phyloP scores from a whole-genome alignment of 1,140 invertebrate species.

The Drosophila teissieri region DNA sequence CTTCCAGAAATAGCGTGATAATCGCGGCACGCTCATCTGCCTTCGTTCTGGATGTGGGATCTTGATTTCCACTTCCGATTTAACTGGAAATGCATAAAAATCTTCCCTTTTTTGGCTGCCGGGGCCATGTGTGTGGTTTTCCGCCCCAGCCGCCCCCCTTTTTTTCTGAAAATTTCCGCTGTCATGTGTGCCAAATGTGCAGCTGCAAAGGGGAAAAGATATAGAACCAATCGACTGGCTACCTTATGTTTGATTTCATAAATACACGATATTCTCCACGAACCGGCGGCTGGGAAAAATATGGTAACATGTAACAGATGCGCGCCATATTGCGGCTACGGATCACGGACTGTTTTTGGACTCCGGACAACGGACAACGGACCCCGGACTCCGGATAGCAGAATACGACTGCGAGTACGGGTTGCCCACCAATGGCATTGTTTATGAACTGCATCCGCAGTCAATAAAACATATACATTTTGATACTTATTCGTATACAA shows the following conservation, averaged over 20 bases:
- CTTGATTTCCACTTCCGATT: slow-evolving; percentile 80
- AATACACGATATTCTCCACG: slow-evolving; percentile 55
- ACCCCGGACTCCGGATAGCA: slow-evolving; percentile 18
- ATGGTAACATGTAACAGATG: slow-evolving; percentile 80
- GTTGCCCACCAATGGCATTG: slow-evolving; percentile 54
- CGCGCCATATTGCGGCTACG: slow-evolving; percentile 72
- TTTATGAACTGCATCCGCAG: slow-evolving; percentile 82
- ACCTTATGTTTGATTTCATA: slow-evolving; percentile 83
- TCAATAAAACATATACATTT: slow-evolving; percentile 82
- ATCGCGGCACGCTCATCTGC: slow-evolving; percentile 70
- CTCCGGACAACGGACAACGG: slow-evolving; percentile 15
- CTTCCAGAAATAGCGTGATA: slow-evolving; percentile 80
- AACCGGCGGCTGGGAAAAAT: slow-evolving; percentile 49
- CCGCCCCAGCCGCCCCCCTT: slow-evolving; percentile 5
- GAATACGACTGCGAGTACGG: slow-evolving; percentile 25
- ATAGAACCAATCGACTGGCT: slow-evolving; percentile 54
- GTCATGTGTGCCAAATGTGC: slow-evolving; percentile 82
- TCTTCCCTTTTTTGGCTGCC: slow-evolving; percentile 53
- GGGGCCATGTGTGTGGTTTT: slow-evolving; percentile 48
- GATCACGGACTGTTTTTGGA: slow-evolving; percentile 24
- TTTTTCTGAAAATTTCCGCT: slow-evolving; percentile 46
- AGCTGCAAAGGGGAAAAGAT: slow-evolving; percentile 41
- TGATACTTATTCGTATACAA: slow-evolving; percentile 70
- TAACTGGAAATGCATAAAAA: slow-evolving; percentile 80
- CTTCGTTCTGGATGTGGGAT: slow-evolving; percentile 29